Percentiles rank a stretch among this genome's conserved stretches.
phyloP scores from a whole-genome alignment of 2,113 vertebrate species.

The Bujurquina vittata region DNA sequence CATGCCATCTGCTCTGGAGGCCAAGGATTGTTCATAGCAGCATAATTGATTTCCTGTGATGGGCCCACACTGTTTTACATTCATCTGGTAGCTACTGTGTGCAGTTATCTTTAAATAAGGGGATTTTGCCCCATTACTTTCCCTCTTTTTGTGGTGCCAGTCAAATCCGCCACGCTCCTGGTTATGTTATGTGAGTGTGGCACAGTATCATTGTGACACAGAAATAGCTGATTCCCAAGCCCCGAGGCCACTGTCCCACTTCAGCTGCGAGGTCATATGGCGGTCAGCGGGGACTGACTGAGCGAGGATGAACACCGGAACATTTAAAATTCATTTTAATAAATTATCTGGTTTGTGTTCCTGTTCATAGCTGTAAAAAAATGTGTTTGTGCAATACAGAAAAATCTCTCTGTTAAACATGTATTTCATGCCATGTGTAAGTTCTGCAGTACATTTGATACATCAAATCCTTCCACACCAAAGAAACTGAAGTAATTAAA shows the following conservation, averaged over 20 bases:
- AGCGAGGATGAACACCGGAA: constrained; percentile 3
- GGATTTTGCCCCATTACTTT: constrained; percentile 29
- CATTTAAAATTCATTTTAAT: constrained; percentile 16
- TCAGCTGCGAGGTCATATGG: constrained; percentile 70
- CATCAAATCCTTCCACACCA: background rate
- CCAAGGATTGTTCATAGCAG: constrained; percentile 1
- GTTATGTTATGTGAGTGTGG: constrained; percentile 46
- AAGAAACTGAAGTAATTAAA: background rate
- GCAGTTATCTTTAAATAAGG: constrained; percentile 7
- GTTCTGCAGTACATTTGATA: background rate
- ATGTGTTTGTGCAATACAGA: background rate
- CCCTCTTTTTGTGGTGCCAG: constrained; percentile 49
- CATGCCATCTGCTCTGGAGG: constrained; percentile 11
- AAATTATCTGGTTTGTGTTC: background rate
- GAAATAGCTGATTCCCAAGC: constrained; percentile 64
- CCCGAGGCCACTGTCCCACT: constrained; percentile 69
- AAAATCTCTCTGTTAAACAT: background rate
- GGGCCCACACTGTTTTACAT: constrained; percentile 32
- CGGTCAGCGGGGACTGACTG: constrained; percentile 70
- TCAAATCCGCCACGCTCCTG: constrained; percentile 63
- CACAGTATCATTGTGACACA: constrained; percentile 47
- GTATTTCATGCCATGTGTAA: background rate
- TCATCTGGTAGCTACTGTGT: constrained; percentile 9
- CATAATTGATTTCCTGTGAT: constrained; percentile 16
- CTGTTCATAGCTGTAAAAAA: background rate